These are phyloP conservation scores for Rhodinocichla rosea DNA, from an alignment of 2,113 vertebrate species.

Conservation along the genomic window DNA sequence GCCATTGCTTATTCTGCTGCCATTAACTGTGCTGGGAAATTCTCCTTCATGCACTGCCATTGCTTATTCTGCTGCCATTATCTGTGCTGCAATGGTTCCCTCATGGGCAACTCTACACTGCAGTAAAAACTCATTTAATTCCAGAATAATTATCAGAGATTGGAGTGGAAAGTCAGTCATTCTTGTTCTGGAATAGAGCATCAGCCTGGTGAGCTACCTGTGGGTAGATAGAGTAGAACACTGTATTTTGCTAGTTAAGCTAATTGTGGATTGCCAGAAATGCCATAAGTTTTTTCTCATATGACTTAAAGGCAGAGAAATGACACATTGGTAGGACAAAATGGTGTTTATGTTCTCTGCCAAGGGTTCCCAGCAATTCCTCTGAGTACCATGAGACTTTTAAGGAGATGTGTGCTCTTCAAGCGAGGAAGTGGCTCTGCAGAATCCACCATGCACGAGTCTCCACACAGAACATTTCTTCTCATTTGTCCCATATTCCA, in stretches of 20 bases:
- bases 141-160: neutral
- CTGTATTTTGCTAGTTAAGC: neutral
- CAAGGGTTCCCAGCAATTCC: neutral
- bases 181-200: neutral
- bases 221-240: neutral
- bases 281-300: neutral
- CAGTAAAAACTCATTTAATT: constrained; percentile 27
- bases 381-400: neutral
- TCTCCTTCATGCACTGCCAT: neutral
- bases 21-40: neutral
- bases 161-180: neutral
- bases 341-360: neutral
- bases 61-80: constrained; percentile 1
- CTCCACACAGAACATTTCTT: neutral
- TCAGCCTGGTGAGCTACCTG: neutral
- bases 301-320: neutral
- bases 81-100: neutral
- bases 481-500: neutral
- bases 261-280: neutral
- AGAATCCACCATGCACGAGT: neutral
- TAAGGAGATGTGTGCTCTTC: neutral
- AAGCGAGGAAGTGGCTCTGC: neutral
- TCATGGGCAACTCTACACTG: neutral
- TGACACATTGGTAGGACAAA: neutral
- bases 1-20: neutral